phyloP scores from a whole-genome alignment of 2,113 vertebrate genomes.

The Sitta europaea region DNA sequence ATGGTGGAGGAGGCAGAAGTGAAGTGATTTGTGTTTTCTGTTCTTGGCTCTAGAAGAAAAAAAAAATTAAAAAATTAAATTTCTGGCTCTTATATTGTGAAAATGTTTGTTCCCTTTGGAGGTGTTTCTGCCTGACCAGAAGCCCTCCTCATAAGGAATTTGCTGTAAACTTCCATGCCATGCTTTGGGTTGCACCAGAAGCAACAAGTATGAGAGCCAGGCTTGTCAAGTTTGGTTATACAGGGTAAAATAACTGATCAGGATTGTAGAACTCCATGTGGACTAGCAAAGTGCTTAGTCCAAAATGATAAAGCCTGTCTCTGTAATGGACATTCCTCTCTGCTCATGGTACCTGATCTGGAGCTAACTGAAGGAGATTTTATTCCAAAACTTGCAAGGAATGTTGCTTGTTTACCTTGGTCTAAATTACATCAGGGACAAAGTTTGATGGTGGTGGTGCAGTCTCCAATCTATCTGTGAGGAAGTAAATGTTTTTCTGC shows the following conservation, averaged over 20 bases:
- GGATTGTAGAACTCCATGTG: not conserved
- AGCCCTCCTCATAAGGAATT: not conserved
- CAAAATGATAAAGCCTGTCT: not conserved
- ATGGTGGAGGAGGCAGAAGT: not conserved
- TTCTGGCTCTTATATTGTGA: not conserved
- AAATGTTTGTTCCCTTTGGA: not conserved
- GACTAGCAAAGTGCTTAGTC: not conserved
- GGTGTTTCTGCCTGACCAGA: not conserved
- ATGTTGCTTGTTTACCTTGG: conserved; percentile 11
- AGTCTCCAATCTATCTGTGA: not conserved
- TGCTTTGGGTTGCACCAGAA: not conserved
- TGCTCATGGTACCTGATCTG: not conserved
- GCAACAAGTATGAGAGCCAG: not conserved
- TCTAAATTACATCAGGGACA: not conserved
- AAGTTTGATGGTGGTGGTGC: not conserved
- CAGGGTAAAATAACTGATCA: not conserved
- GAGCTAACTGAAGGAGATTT: not conserved
- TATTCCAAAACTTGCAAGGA: conserved; percentile 2
- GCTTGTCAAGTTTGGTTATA: not conserved
- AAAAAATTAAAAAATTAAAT: not conserved
- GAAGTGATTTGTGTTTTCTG: not conserved
- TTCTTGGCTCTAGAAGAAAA: not conserved
- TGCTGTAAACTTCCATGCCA: not conserved
- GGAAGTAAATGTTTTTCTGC: not conserved
- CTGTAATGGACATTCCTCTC: not conserved